Percentiles rank a stretch among this genome's conserved stretches.
phyloP scores from a whole-genome alignment of 1,140 invertebrate species.

The Colletes gigas region DNA sequence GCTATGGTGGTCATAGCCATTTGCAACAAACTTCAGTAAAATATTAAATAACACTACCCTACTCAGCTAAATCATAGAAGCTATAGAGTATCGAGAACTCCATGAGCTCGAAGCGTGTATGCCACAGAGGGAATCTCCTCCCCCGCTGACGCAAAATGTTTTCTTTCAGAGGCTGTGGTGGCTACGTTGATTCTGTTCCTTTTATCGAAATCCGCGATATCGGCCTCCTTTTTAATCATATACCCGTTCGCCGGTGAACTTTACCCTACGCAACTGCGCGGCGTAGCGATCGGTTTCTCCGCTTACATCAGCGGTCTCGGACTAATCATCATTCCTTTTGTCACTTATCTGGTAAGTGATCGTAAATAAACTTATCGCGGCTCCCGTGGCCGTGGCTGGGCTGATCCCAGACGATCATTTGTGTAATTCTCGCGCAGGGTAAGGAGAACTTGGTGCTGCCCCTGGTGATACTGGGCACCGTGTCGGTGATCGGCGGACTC shows the following conservation, averaged over 20 bases:
- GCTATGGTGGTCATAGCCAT: no score
- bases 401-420: background rate
- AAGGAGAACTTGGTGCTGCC: slow-evolving; percentile 91
- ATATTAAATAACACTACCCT: no score
- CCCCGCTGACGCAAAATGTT: background rate
- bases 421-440: slow-evolving; percentile 82
- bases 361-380: slow-evolving; percentile 28
- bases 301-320: slow-evolving; percentile 93
- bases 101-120: background rate
- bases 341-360: slow-evolving; percentile 90
- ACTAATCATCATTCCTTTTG: slow-evolving; percentile 93
- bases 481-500: slow-evolving; percentile 90
- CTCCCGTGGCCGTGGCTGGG: no score
- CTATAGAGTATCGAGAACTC: background rate
- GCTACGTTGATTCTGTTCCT: slow-evolving; percentile 90
- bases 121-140: background rate
- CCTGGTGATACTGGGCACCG: slow-evolving; percentile 89
- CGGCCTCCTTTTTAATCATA: slow-evolving; percentile 94
- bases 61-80: background rate
- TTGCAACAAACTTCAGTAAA: no score
- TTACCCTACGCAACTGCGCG: slow-evolving; percentile 92
- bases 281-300: slow-evolving; percentile 93
- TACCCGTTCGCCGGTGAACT: slow-evolving; percentile 95
- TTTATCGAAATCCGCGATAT: slow-evolving; percentile 94
- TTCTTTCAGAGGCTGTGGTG: slow-evolving; percentile 86